Base-by-base conservation (phyloP, 2,888 invertebrate species). In the Mesorhabditis spiculigera region DNA sequence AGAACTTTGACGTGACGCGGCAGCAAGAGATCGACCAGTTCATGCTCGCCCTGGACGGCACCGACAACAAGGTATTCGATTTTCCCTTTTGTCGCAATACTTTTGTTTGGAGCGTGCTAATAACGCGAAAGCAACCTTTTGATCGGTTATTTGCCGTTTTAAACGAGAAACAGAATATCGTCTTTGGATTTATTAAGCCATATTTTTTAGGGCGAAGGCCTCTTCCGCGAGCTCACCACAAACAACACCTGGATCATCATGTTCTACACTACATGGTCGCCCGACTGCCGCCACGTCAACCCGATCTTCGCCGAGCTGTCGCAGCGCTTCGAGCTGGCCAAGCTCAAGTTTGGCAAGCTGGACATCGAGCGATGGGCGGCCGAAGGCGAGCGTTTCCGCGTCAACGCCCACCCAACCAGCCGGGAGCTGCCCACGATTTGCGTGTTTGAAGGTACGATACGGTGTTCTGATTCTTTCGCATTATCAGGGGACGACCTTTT, bases 241-340 rank as follows among this genome's bases (percentile, higher is more conserved):
- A 75, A 78, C 67, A 71, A 74, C 5, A 69, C 73, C 16, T 78
- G 77, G 78, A 67, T 81, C 3, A 77, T 81, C 70, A 75, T 94
- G 73, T 92, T 97, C 86, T 97, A 94, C 85, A 93, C 97, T 0
- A 93, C 93, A 0, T 98, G 98, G 98, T 95, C 94, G 86, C 95
- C 97, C 4, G 91, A 92, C 4, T 97, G 96, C 85, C 93, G 93
- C 0, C 93, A 91, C 86, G 93, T 96, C 85, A 94, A 96, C 0
- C 93, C 95, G 0, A 90, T 93, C 45, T 95, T 93, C 86, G 91
- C 94, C 0, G 92, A 94, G 84, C 87, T 95, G 0, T 13, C 68
- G 81, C 86, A 45, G 80, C 91, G 91, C 75, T 91, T 90, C 82
- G 88, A 89, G 62, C 88, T 95, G 79, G 92, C 93, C 3, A 94